phyloP scores from a whole-genome alignment of 2,113 vertebrate species.

The Semicossyphus pulcher region DNA sequence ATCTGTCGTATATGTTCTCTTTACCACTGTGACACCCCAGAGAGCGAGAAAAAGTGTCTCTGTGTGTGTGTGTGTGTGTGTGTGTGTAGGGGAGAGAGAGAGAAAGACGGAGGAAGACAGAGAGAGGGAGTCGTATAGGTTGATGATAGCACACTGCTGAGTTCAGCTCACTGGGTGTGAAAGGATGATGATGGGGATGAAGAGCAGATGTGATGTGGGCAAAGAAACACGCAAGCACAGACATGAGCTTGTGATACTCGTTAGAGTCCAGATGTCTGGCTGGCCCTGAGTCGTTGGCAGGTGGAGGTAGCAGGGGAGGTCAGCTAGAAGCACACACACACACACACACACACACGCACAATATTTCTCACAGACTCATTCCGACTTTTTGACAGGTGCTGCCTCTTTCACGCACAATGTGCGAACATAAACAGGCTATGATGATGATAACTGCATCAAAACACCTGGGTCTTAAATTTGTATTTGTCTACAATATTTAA shows the following conservation, averaged over 20 bases:
- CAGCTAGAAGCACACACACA: conserved; percentile 18
- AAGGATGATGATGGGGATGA: conserved; percentile 66
- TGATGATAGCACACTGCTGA: conserved; percentile 54
- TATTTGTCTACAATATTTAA: no score
- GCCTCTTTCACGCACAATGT: background rate
- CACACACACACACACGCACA: conserved; percentile 1
- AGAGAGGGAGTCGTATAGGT: conserved; percentile 48
- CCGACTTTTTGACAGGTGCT: no score
- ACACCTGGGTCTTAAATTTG: background rate
- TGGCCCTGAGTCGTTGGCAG: conserved; percentile 56
- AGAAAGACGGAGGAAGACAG: background rate
- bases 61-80: background rate
- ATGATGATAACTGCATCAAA: background rate
- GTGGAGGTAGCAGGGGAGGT: conserved; percentile 30
- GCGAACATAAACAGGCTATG: background rate
- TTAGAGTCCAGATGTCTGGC: conserved; percentile 71
- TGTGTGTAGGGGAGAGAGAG: conserved; percentile 8
- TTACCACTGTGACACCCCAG: conserved; percentile 50
- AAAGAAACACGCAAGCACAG: background rate
- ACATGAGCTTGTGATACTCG: conserved; percentile 36
- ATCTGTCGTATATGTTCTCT: conserved; percentile 51
- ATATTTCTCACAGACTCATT: background rate
- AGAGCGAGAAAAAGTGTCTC: conserved; percentile 21
- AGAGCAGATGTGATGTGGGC: conserved; percentile 53
- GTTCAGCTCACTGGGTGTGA: conserved; percentile 62